These are phyloP conservation scores for Myxocyprinus asiaticus DNA, from an alignment of 2,113 vertebrate genomes.

Conservation along the genomic window DNA sequence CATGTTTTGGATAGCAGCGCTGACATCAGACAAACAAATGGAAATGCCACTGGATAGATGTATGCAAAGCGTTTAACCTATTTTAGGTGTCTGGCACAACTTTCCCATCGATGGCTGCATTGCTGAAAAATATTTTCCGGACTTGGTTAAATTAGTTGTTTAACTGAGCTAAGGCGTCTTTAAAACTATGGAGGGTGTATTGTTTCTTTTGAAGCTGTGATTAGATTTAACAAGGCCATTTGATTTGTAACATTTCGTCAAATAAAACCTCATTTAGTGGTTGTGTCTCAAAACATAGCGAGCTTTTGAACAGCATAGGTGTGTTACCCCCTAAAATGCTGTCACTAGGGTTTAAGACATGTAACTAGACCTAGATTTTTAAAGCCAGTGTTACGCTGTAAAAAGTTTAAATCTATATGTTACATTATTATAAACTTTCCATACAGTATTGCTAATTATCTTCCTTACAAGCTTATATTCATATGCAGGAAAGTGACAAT, in stretches of 20 bases:
- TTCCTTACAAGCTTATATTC: too few species aligned
- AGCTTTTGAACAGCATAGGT: not conserved
- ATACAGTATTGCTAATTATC: too few species aligned
- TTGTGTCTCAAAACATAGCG: too few species aligned
- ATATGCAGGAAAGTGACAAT: too few species aligned
- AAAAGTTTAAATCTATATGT: not conserved
- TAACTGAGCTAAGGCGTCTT: not conserved
- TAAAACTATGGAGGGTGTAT: too few species aligned
- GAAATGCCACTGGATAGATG: not conserved
- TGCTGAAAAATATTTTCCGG: too few species aligned
- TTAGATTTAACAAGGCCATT: not conserved
- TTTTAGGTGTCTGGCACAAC: not conserved
- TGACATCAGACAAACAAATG: not conserved
- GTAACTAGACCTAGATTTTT: not conserved
- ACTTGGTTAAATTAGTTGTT: not conserved
- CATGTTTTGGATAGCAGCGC: not conserved
- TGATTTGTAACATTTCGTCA: not conserved
- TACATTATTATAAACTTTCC: not conserved
- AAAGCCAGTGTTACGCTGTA: not conserved
- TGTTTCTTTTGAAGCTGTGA: not conserved
- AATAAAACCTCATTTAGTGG: too few species aligned
- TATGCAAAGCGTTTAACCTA: not conserved
- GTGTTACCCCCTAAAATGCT: not conserved
- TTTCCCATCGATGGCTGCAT: not conserved
- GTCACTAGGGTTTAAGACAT: not conserved